Evolutionary conservation across 2,797 vertebrate species (phyloP).

Genomic region (Pangasius sanitwongsei): DNA sequence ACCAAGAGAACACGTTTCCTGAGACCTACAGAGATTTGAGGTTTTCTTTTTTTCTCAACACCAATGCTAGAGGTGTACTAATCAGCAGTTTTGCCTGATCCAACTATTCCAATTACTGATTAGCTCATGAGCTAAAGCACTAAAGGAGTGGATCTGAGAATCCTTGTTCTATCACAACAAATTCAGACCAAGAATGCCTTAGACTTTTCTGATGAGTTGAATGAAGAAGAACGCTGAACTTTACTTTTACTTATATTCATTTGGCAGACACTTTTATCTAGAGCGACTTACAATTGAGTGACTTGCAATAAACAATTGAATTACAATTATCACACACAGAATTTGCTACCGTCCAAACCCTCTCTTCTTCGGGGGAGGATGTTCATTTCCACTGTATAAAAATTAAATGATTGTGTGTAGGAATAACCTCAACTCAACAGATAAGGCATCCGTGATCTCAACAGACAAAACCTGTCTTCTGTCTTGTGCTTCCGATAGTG

Average conservation of each 20-base stretch:
- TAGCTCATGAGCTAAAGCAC: background rate
- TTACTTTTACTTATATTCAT: background rate
- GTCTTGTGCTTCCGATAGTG: background rate
- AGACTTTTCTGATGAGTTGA: background rate
- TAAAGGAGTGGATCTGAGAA: background rate
- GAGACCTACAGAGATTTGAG: constrained; percentile 10
- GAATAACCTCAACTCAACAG: background rate
- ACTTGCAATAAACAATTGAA: background rate
- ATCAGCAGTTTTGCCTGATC: background rate
- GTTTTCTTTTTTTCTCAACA: background rate
- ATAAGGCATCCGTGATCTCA: background rate
- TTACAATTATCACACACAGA: background rate
- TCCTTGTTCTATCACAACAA: background rate
- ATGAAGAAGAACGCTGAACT: background rate
- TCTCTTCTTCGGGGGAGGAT: background rate
- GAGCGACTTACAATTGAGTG: background rate
- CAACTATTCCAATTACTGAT: background rate
- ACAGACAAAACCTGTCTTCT: background rate
- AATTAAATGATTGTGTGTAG: background rate
- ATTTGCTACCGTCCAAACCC: background rate
- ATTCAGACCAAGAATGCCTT: background rate
- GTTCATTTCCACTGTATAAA: background rate
- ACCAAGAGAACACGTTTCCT: background rate
- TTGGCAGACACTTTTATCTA: background rate
- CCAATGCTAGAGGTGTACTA: background rate